These are phyloP conservation scores for Strix uralensis DNA, from an alignment of 2,113 vertebrate genomes.

Conservation along the genomic window DNA sequence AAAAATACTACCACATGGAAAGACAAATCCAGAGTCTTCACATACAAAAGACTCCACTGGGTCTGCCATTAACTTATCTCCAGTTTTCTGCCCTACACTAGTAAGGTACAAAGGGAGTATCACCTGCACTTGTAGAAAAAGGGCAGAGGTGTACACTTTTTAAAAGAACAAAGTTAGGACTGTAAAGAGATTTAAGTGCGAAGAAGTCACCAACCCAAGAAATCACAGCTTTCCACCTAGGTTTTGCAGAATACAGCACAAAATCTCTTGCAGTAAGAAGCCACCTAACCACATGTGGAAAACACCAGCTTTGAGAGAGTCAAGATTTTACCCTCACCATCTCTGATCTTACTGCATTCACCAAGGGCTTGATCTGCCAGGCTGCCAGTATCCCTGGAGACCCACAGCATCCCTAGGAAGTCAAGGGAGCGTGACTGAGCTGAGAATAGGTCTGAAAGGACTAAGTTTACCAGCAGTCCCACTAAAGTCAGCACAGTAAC, in stretches of 20 bases:
- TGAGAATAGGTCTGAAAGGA: neutral
- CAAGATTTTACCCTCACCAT: neutral
- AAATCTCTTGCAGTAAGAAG: neutral
- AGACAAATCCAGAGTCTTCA: neutral
- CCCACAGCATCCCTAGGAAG: neutral
- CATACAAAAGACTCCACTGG: neutral
- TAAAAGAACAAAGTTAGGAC: neutral
- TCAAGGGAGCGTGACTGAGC: neutral
- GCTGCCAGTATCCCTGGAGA: neutral
- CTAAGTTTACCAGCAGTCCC: neutral
- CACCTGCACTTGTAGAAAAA: neutral
- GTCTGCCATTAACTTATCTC: neutral
- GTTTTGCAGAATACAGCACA: neutral
- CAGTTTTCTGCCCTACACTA: neutral
- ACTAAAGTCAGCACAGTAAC: neutral
- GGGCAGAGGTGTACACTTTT: neutral
- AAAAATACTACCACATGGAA: neutral
- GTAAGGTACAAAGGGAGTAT: neutral
- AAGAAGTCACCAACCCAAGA: neutral
- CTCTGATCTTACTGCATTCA: neutral
- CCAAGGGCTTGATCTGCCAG: neutral
- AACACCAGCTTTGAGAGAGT: neutral
- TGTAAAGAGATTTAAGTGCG: neutral
- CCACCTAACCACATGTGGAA: neutral
- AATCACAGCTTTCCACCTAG: neutral